These are phyloP conservation scores for Pocillopora meandrina DNA, from an alignment of 92 coral and sea anemone genomes.

Conservation along the genomic window DNA sequence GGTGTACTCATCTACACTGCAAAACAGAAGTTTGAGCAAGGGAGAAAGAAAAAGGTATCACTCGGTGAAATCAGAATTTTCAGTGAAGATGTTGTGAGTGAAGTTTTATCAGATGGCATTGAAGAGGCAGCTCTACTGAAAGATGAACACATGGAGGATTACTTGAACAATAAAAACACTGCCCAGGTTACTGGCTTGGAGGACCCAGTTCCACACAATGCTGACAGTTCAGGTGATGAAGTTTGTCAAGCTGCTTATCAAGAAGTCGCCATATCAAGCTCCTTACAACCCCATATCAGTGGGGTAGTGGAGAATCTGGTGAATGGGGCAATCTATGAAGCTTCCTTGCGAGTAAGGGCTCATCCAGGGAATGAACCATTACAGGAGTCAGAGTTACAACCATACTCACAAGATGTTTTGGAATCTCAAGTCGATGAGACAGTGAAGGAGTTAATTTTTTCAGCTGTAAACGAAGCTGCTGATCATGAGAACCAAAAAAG, in stretches of 20 bases:
- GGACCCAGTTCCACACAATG: conserved; percentile 5
- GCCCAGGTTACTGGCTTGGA: background rate
- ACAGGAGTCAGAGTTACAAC: conserved; percentile 10
- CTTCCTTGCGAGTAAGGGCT: conserved; percentile 61
- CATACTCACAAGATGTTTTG: conserved; percentile 16
- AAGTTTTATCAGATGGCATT: conserved; percentile 62
- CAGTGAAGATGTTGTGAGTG: conserved; percentile 63
- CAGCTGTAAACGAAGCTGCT: conserved; percentile 33
- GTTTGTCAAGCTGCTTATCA: conserved; percentile 13
- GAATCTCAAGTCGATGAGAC: conserved; percentile 31
- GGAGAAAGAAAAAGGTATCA: conserved; percentile 44
- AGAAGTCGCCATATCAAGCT: conserved; percentile 44
- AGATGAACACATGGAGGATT: conserved; percentile 1
- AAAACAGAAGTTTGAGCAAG: conserved; percentile 43
- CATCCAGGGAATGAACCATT: background rate
- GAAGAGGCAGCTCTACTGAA: conserved; percentile 40
- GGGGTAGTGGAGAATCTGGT: conserved; percentile 83
- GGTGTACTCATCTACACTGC: conserved; percentile 50
- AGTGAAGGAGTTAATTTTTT: conserved; percentile 19
- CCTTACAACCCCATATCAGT: conserved; percentile 70
- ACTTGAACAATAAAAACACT: background rate
- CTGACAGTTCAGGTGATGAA: background rate
- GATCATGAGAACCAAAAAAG: conserved; percentile 5
- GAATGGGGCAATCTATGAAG: conserved; percentile 83
- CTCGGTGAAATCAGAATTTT: conserved; percentile 45